Evolutionary conservation across 2,797 vertebrate genomes (phyloP), one percentile per base, ranked within the genome.

Genomic region (Menidia menidia): DNA sequence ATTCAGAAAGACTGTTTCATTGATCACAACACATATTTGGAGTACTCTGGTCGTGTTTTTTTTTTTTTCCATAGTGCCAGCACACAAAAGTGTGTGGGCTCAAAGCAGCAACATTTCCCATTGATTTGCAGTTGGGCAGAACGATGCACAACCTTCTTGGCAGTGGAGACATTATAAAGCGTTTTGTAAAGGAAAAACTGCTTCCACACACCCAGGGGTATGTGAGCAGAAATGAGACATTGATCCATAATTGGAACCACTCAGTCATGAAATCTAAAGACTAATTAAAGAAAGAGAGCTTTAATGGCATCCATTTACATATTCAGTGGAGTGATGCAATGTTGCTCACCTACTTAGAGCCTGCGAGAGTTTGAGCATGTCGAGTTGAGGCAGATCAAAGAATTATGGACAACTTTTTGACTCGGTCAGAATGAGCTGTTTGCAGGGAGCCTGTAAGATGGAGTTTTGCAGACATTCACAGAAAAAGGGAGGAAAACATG

Each of bases 201-300:
- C 73, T 73, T 72, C 68, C 71, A 39, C 75, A 73, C 78, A 83
- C 81, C 75, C 82, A 78, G 75, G 81, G 81, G 81, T 82, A 77
- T 57, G 32, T 79, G 77, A 53, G 83, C 78, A 91, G 91, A 87
- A 92, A 92, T 87, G 86, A 93, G 90, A 93, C 92, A 93, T 93
- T 92, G 92, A 94, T 92, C 91, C 92, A 91, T 93, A 93, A 92
- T 92, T 92, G 89, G 91, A 93, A 85, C 87, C 89, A 89, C 81
- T 92, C 88, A 88, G 84, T 92, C 90, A 91, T 92, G 84, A 94
- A 92, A 93, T 92, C 85, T 91, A 88, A 87, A 83, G 91, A 91
- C 87, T 93, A 93, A 94, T 93, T 93, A 93, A 94, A 92, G 88
- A 90, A 90, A 91, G 84, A 88, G 87, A 86, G 84, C 85, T 88